Evolutionary conservation across 2,888 invertebrate species (phyloP).

Genomic region (Stenodema calcarata): DNA sequence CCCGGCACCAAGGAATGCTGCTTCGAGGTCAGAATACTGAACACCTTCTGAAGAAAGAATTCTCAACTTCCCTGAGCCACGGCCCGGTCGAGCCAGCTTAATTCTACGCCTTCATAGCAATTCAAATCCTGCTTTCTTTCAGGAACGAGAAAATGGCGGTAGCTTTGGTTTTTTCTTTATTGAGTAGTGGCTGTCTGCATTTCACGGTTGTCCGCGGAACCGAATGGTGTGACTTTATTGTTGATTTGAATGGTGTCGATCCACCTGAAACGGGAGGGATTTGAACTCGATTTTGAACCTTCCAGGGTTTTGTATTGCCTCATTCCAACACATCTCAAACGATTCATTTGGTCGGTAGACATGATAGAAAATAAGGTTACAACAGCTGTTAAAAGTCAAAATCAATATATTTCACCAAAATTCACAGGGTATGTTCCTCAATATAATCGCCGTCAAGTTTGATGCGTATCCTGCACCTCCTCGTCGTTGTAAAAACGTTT

Average conservation of each 20-base stretch:
- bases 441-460: no score
- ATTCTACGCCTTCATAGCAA: background rate
- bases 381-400: no score
- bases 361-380: no score
- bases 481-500: no score
- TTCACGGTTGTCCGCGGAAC: background rate
- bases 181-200: background rate
- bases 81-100: background rate
- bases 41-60: conserved; percentile 7
- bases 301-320: no score
- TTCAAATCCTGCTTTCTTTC: background rate
- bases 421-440: no score
- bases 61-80: background rate
- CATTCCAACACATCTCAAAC: no score
- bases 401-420: no score
- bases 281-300: no score
- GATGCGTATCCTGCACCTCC: no score
- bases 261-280: background rate
- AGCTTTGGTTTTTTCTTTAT: background rate
- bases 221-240: background rate
- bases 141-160: background rate
- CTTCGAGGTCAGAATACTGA: conserved; percentile 35
- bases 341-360: no score
- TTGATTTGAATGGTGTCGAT: background rate
- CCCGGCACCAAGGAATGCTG: conserved; percentile 12